Base-by-base conservation (phyloP, 2,797 vertebrate species). In the Loris lydekkerianus region DNA sequence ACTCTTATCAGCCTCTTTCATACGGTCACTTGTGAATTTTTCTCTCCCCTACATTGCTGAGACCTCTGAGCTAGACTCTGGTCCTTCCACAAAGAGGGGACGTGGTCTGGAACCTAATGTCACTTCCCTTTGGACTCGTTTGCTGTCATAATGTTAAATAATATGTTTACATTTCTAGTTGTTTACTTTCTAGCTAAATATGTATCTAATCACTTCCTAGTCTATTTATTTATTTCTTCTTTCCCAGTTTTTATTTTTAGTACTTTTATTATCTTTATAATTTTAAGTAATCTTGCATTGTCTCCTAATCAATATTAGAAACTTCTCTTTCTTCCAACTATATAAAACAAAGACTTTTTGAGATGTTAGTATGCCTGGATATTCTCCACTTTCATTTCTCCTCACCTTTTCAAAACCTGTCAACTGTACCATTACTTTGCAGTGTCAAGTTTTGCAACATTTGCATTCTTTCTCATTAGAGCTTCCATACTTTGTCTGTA, bases 131-230 rank as follows among this genome's bases (percentile, higher is more conserved):
- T 37, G 34, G 25, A 76, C 15, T 10, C 23, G 25, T 60, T 60
- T 73, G 40, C 43, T 40, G 27, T 18, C 1, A 61, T 23, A 29
- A 7, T 15, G 1, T 88, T 83, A 76, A 60, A 81, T 20, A 70
- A 29, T 37, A 70, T 53, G 49, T 49, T 46, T 86, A 56, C 1
- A 67, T 10, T 15, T 92, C 37, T 81, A n/a, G 63, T 84, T 90
- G 34, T 80, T 90, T 84, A 80, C 27, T 69, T 85, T 84, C n/a
- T 81, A 75, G 49, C 56, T 93, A 88, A 60, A 53, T 81, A 85
- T 77, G 11, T 78, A n/a, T 72, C 49, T 77, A 77, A 46, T 83
- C 37, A 29, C 18, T 78, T 6, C 40, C 29, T 40, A 34, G 20
- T 37, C 23, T 76, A 67, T 77, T 53, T 10, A 27, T 20, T 43